A percentile compares a stretch with the other conserved stretches of the same genome.
Conservation (phyloP, 2,888 invertebrate genomes). For the Sicus ferrugineus region DNA sequence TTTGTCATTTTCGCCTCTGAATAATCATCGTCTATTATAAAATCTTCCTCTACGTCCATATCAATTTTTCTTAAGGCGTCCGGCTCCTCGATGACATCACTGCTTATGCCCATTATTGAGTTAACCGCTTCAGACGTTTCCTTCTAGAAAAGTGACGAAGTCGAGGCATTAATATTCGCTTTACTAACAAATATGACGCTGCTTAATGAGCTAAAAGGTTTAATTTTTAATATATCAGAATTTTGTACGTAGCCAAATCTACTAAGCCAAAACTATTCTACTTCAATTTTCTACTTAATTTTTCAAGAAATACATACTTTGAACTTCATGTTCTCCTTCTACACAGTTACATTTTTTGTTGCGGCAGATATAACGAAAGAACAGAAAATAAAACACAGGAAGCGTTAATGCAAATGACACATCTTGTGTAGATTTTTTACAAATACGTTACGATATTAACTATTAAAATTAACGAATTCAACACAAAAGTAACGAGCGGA, state of each 20-base stretch:
- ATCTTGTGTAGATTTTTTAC: slow-evolving; percentile 14
- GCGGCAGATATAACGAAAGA: slow-evolving; percentile 24
- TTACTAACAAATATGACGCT: background rate
- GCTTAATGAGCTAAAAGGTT: background rate
- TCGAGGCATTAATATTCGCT: no score
- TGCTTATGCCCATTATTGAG: slow-evolving; percentile 55
- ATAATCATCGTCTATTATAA: slow-evolving; percentile 40
- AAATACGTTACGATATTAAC: no score
- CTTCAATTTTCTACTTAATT: slow-evolving; percentile 5
- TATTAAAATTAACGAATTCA: no score
- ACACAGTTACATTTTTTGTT: slow-evolving; percentile 17
- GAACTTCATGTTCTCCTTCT: slow-evolving; percentile 28
- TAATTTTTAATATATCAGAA: slow-evolving; percentile 13
- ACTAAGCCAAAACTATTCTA: slow-evolving; percentile 17
- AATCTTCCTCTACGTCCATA: slow-evolving; percentile 45
- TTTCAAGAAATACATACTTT: slow-evolving; percentile 35
- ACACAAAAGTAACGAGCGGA: no score
- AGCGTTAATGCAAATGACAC: slow-evolving; percentile 23
- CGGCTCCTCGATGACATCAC: slow-evolving; percentile 43
- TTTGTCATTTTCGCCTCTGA: slow-evolving; percentile 44
- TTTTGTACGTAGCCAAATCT: background rate
- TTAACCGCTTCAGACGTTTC: slow-evolving; percentile 63
- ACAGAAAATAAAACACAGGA: slow-evolving; percentile 32
- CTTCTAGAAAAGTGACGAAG: slow-evolving; percentile 49
- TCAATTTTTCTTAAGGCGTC: slow-evolving; percentile 42